Conservation (phyloP, 2,888 invertebrate genomes). For the Pristionchus mayeri region DNA sequence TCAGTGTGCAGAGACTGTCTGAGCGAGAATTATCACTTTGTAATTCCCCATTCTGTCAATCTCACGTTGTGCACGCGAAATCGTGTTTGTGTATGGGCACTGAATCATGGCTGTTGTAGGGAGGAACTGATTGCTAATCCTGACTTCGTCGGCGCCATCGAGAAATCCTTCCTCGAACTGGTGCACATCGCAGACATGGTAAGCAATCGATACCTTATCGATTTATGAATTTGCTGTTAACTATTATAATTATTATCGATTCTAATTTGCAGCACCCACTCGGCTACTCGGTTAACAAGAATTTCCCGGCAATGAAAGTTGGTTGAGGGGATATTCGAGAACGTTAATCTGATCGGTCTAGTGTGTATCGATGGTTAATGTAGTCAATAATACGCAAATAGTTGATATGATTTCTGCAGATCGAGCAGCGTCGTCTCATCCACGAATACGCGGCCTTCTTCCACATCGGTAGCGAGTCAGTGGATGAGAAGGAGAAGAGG, state of each 20-base stretch:
- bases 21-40: background rate
- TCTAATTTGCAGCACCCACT: slow-evolving; percentile 43
- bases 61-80: too few species aligned
- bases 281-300: slow-evolving; percentile 50
- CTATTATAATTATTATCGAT: background rate
- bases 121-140: slow-evolving; percentile 34
- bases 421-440: slow-evolving; percentile 80
- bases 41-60: too few species aligned
- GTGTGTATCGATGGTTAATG: background rate
- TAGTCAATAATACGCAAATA: background rate
- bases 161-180: slow-evolving; percentile 45
- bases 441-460: slow-evolving; percentile 96
- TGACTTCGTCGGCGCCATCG: slow-evolving; percentile 25
- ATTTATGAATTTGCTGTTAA: background rate
- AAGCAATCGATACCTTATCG: background rate
- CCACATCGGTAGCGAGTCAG: slow-evolving; percentile 92
- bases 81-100: background rate
- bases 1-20: background rate
- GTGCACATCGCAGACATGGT: slow-evolving; percentile 42
- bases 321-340: too few species aligned
- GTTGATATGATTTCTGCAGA: slow-evolving; percentile 5
- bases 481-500: slow-evolving; percentile 94
- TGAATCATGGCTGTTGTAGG: background rate
- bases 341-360: background rate
- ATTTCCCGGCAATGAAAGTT: slow-evolving; percentile 59